Conservation (phyloP, 2,888 invertebrate species). For the Nysson spinosus region DNA sequence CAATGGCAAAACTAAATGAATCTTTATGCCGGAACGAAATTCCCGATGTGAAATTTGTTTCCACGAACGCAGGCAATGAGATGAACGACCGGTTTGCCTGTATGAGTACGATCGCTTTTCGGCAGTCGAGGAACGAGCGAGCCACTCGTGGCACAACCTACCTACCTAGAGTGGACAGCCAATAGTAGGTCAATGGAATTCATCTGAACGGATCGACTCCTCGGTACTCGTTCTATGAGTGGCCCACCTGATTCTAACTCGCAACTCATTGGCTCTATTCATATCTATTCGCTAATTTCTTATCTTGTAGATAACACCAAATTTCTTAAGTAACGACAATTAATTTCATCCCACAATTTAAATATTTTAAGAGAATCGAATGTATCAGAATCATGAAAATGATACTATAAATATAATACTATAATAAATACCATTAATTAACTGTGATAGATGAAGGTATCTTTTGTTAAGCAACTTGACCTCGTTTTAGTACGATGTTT, state of each 20-base stretch:
- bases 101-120: conserved; percentile 49
- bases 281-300: too few relatives aligned
- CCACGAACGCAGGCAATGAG: conserved; percentile 11
- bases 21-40: conserved; percentile 15
- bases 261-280: neutral
- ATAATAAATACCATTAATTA: too few relatives aligned
- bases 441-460: too few relatives aligned
- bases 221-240: conserved; percentile 48
- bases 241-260: conserved; percentile 50
- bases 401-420: too few relatives aligned
- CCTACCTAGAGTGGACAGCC: conserved; percentile 54
- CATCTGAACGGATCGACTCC: conserved; percentile 58
- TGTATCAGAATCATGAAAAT: too few relatives aligned
- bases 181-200: conserved; percentile 75
- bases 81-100: neutral
- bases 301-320: too few relatives aligned
- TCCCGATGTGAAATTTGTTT: conserved; percentile 20
- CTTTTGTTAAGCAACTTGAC: too few relatives aligned
- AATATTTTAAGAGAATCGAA: too few relatives aligned
- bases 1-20: neutral
- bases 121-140: conserved; percentile 52
- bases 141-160: conserved; percentile 62
- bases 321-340: too few relatives aligned
- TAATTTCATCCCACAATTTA: too few relatives aligned
- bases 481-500: too few relatives aligned